These are phyloP conservation scores for Himalopsyche kuldschensis DNA, from an alignment of 2,888 invertebrate genomes.

Conservation along the genomic window DNA sequence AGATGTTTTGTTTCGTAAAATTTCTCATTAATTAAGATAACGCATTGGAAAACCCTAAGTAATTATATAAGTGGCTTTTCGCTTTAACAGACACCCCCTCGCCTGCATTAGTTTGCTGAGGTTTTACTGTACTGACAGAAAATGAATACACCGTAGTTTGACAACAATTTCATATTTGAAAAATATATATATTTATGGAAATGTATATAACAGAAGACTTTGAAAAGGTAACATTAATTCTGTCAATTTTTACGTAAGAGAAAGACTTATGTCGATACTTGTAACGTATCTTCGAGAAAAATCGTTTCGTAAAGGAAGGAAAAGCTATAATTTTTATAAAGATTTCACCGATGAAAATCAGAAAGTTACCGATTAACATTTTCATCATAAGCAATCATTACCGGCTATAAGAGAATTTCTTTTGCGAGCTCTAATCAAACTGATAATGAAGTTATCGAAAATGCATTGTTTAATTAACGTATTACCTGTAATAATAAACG, in stretches of 20 bases:
- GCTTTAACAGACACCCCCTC: no score
- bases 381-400: not conserved
- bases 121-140: not conserved
- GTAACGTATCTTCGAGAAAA: not conserved
- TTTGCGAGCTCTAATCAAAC: not conserved
- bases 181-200: not conserved
- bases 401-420: not conserved
- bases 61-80: no score
- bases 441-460: not conserved
- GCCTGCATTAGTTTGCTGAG: no score
- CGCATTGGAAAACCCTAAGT: no score
- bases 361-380: not conserved
- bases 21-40: no score
- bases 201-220: not conserved
- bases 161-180: not conserved
- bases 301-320: not conserved
- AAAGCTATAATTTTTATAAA: not conserved
- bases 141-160: not conserved
- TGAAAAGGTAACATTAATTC: not conserved
- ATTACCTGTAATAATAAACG: not conserved
- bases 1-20: no score
- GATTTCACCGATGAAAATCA: not conserved
- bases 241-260: not conserved
- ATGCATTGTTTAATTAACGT: not conserved
- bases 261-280: not conserved